Percentiles rank a stretch among this genome's conserved stretches.
phyloP scores from a whole-genome alignment of 2,888 invertebrate species.

The Rhingia rostrata region DNA sequence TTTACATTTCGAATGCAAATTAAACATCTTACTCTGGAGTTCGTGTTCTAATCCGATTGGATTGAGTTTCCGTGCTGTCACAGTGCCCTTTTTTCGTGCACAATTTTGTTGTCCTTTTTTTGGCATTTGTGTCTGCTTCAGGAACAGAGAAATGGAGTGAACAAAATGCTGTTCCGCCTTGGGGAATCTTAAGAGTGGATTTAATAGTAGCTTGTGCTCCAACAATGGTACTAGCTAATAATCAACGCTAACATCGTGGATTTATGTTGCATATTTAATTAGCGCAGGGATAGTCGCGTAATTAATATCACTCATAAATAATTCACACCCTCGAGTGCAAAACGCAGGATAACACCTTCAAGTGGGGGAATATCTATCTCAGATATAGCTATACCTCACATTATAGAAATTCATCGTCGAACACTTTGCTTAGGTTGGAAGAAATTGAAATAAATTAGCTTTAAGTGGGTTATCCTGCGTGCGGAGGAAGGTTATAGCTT shows the following conservation, averaged over 20 bases:
- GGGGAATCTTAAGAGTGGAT: slow-evolving; percentile 48
- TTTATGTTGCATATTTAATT: slow-evolving; percentile 64
- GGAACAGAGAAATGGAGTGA: not conserved
- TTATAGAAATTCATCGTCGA: not conserved
- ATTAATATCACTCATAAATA: slow-evolving; percentile 66
- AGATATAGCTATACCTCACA: not conserved
- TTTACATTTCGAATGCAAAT: slow-evolving; percentile 74
- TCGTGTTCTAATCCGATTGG: slow-evolving; percentile 74
- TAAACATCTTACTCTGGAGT: slow-evolving; percentile 72
- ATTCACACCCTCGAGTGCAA: slow-evolving; percentile 29
- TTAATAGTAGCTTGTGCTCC: slow-evolving; percentile 22
- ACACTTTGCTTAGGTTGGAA: not conserved
- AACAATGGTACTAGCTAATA: slow-evolving; percentile 42
- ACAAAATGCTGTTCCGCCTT: slow-evolving; percentile 21
- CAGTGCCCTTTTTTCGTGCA: slow-evolving; percentile 47
- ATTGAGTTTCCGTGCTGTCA: slow-evolving; percentile 65
- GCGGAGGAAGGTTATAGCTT: no score
- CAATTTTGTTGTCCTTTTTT: slow-evolving; percentile 45
- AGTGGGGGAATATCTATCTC: not conserved
- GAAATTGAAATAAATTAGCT: slow-evolving; percentile 4
- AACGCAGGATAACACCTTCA: slow-evolving; percentile 4
- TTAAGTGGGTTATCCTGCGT: slow-evolving; percentile 1
- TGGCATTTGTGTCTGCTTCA: slow-evolving; percentile 9
- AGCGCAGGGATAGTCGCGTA: slow-evolving; percentile 41
- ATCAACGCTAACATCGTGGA: slow-evolving; percentile 55